Base-by-base conservation (phyloP, 2,888 invertebrate genomes). In the Drosophila ustulata region DNA sequence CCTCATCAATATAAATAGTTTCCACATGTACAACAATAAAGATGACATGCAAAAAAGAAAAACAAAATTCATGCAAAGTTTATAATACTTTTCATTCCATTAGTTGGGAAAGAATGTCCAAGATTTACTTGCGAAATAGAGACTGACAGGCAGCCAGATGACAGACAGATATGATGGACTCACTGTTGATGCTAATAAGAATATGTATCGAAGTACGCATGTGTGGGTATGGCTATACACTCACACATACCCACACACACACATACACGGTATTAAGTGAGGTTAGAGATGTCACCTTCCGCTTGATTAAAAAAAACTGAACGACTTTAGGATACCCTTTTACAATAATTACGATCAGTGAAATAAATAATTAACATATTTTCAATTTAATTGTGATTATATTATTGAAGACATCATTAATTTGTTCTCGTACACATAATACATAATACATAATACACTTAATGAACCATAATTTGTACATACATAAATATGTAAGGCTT, bases 211-310 rank as follows among this genome's bases (percentile, higher is more conserved):
- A 2, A n/a, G 4, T 37, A 30, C 13, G 9, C 5, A 55, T 43
- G n/a, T 55, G 32, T 37, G 3, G 4, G n/a, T n/a, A 11, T n/a
- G n/a, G 1, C 37, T 11, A 37, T 37, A 5, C 37, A 18, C 18
- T 18, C 18, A 18, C 18, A 18, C 18, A 18, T 18, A 18, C 25
- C 3, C 11, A 43, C 9, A 9, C 28, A 18, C 6, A 32, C 23
- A 18, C 26, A 37, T 4, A 37, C 18, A 46, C 4, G 11, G 34
- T 25, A 37, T 18, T 57, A 18, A 37, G 57, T 57, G 57, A 37
- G 57, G 57, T 57, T 46, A 47, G 57, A 57, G 11, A 46, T 57
- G 57, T 57, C 57, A 57, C 57, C 57, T 57, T 46, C 45, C 11
- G 13, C 26, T 26, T 47, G 4, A 47, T 3, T 4, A 13, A 13